Percentiles rank a stretch among this genome's conserved stretches.
Evolutionary conservation across 2,888 invertebrate genomes (phyloP).

Genomic region (Mesorhabditis spiculigera): DNA sequence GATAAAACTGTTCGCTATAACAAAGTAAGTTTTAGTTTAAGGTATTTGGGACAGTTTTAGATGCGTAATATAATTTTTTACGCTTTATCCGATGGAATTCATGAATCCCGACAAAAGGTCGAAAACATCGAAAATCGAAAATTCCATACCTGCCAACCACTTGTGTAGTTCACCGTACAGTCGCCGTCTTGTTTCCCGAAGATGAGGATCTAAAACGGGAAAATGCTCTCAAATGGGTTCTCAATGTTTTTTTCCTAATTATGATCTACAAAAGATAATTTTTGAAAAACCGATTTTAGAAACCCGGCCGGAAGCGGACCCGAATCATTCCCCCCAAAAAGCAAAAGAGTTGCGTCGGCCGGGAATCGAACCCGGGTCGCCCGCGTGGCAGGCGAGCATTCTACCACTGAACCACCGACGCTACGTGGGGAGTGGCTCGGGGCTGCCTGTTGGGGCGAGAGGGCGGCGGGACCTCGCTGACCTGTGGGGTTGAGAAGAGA

Average conservation of each 20-base stretch:
- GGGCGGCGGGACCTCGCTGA: slow-evolving; percentile 57
- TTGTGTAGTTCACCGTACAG: slow-evolving; percentile 22
- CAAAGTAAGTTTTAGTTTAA: no score
- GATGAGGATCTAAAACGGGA: background rate
- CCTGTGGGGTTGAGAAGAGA: slow-evolving; percentile 61
- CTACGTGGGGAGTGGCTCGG: background rate
- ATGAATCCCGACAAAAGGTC: no score
- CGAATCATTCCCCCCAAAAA: background rate
- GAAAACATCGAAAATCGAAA: no score
- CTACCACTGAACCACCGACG: slow-evolving; percentile 56
- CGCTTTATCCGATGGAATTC: no score
- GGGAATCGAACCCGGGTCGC: slow-evolving; percentile 57
- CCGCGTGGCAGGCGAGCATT: slow-evolving; percentile 58
- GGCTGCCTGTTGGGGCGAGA: background rate
- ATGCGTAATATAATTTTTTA: no score
- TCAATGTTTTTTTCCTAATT: no score
- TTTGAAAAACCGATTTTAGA: no score
- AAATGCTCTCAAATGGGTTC: no score
- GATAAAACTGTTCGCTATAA: no score
- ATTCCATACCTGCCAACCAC: slow-evolving; percentile 15
- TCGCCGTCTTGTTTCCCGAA: slow-evolving; percentile 30
- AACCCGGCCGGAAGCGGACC: no score
- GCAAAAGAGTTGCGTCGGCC: slow-evolving; percentile 41
- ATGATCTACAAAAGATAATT: no score
- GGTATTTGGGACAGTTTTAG: no score